These are phyloP conservation scores for Macropis europaea DNA, from an alignment of 2,888 invertebrate genomes.

Conservation along the genomic window DNA sequence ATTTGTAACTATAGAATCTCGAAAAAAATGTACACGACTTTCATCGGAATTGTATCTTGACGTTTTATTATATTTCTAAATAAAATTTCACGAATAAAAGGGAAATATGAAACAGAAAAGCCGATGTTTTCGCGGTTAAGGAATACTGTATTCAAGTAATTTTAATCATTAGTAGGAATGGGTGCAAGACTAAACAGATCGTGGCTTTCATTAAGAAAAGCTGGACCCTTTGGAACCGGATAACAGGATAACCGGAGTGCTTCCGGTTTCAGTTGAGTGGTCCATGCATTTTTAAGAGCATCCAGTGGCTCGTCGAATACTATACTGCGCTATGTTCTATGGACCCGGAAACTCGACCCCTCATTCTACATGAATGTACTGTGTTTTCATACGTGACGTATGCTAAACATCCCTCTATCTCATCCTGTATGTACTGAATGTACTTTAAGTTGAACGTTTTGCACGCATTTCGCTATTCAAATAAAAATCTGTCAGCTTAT, in stretches of 20 bases:
- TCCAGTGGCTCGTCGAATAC: conserved; percentile 50
- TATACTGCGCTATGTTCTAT: conserved; percentile 14
- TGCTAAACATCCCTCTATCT: conserved; percentile 14
- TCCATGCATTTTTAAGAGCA: conserved; percentile 74
- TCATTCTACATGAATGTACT: conserved; percentile 3
- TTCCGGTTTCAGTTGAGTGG: conserved; percentile 75
- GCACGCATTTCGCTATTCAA: not conserved
- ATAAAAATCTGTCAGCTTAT: not conserved
- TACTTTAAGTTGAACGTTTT: not conserved
- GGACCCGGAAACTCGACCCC: conserved; percentile 7
- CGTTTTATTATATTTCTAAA: too few species aligned
- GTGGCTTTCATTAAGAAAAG: conserved; percentile 27
- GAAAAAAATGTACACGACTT: not conserved
- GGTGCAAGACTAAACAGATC: conserved; percentile 19
- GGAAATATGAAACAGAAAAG: not conserved
- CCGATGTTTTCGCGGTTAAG: too few species aligned
- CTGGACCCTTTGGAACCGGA: conserved; percentile 32
- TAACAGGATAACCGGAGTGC: conserved; percentile 68
- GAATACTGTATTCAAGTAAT: too few species aligned
- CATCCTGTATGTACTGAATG: conserved; percentile 7
- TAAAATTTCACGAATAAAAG: not conserved
- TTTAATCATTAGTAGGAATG: not conserved
- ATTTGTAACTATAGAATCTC: not conserved
- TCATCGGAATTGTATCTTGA: not conserved
- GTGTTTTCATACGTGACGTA: conserved; percentile 21